Conservation (phyloP, 2,888 invertebrate genomes). For the Erpobdella octoculata region DNA sequence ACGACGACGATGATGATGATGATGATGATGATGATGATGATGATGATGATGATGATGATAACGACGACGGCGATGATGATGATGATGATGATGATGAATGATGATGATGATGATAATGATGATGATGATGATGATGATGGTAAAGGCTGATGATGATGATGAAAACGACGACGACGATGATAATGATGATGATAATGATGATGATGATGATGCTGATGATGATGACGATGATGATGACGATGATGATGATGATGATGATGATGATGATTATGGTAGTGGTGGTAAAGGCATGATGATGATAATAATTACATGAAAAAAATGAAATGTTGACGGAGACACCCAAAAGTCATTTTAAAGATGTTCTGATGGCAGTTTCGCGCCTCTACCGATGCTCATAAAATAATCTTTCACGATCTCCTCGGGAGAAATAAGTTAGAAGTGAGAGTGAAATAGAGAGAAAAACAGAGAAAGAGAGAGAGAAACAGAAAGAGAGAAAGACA, state of each 20-base stretch:
- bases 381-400: too few species aligned
- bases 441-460: too few species aligned
- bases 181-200: background rate
- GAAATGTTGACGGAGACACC: too few species aligned
- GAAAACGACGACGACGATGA: background rate
- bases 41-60: background rate
- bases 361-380: too few species aligned
- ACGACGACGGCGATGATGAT: background rate
- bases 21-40: background rate
- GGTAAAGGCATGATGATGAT: too few species aligned
- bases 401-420: too few species aligned
- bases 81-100: too few species aligned
- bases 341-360: too few species aligned
- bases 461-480: too few species aligned
- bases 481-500: constrained; percentile 1
- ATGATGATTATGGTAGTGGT: background rate
- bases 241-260: background rate
- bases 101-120: background rate
- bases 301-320: too few species aligned
- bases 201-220: background rate
- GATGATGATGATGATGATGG: constrained; percentile 8
- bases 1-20: background rate
- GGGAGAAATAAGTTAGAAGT: too few species aligned
- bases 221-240: background rate
- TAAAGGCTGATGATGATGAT: background rate